Evolutionary conservation across 30 jellyfish, hydroid and myxozoan species (phyloP).

Genomic region (Pelagia noctiluca): DNA sequence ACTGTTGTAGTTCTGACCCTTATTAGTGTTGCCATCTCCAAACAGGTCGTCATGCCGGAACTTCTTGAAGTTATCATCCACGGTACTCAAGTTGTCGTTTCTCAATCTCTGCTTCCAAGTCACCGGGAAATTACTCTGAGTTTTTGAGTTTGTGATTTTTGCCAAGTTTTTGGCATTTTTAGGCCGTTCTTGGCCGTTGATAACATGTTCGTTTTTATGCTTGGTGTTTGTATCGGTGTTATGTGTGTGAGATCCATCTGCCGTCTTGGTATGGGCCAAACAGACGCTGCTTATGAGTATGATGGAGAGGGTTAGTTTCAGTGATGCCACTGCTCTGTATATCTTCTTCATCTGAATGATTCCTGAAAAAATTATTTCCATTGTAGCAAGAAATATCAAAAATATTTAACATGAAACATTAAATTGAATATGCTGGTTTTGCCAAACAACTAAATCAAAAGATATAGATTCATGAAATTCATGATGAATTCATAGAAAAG

Average conservation of each 20-base stretch:
- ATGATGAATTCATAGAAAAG: too few relatives aligned
- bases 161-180: not conserved
- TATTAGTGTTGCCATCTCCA: not conserved
- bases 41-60: not conserved
- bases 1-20: not conserved
- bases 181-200: not conserved
- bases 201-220: not conserved
- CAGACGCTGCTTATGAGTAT: conserved; percentile 4
- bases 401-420: too few relatives aligned
- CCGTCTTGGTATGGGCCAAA: not conserved
- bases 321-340: not conserved
- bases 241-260: not conserved
- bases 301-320: not conserved
- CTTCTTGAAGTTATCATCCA: conserved; percentile 51
- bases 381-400: not conserved
- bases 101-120: conserved; percentile 43
- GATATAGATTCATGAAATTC: too few relatives aligned
- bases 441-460: too few relatives aligned
- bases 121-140: not conserved
- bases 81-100: conserved; percentile 60
- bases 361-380: not conserved
- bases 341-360: conserved; percentile 16
- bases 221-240: not conserved
- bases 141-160: not conserved
- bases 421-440: too few relatives aligned